phyloP scores from a whole-genome alignment of 2,888 invertebrate species.

The Diarsia mendica region DNA sequence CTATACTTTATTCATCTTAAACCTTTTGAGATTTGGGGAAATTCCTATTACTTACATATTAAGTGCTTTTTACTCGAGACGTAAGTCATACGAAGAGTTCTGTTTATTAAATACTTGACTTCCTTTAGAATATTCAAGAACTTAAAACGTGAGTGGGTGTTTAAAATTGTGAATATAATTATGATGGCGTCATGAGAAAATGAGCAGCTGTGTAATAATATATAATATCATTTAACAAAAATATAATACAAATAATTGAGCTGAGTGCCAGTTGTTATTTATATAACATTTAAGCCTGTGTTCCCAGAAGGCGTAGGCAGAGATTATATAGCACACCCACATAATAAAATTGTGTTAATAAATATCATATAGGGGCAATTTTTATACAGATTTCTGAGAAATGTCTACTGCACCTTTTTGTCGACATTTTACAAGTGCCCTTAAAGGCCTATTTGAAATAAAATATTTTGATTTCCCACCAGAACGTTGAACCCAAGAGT shows the following conservation, averaged over 20 bases:
- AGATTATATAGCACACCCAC: neutral
- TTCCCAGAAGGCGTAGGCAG: neutral
- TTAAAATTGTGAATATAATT: neutral
- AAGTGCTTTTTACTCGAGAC: neutral
- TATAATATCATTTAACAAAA: neutral
- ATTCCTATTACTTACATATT: neutral
- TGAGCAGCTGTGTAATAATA: slow-evolving; percentile 6
- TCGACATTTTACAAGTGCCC: too few species aligned
- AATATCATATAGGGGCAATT: too few species aligned
- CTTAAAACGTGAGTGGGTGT: neutral
- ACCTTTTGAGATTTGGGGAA: neutral
- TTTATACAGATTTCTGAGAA: neutral
- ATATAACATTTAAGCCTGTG: neutral
- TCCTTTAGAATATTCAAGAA: too few species aligned
- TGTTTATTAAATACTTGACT: neutral
- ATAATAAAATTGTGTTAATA: neutral
- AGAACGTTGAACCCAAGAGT: neutral
- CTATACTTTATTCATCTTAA: neutral
- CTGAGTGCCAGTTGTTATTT: neutral
- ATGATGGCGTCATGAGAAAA: neutral
- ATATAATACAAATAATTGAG: neutral
- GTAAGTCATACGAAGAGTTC: neutral
- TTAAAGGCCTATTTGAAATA: too few species aligned
- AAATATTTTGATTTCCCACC: too few species aligned
- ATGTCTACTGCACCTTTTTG: too few species aligned